Evolutionary conservation across 2,888 invertebrate genomes (phyloP).

Genomic region (Ectemnius cavifrons): DNA sequence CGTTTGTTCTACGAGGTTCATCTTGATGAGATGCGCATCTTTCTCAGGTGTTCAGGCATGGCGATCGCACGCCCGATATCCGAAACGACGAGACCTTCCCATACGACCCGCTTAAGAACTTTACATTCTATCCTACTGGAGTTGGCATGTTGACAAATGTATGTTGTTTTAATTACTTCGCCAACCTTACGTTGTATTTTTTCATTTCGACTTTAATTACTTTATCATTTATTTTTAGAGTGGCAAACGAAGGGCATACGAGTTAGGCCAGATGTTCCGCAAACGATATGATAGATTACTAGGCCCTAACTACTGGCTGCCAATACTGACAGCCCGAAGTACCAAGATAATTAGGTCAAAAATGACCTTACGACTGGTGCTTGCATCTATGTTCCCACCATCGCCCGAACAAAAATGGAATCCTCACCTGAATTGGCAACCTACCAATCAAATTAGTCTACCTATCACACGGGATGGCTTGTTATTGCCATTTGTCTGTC

Average conservation of each 20-base stretch:
- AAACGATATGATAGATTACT: constrained; percentile 42
- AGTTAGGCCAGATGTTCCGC: constrained; percentile 37
- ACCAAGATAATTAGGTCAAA: constrained; percentile 50
- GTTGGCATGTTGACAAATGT: not conserved
- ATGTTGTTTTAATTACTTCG: not conserved
- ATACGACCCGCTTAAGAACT: constrained; percentile 20
- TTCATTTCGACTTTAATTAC: too few relatives aligned
- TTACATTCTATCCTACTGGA: not conserved
- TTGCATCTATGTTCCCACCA: constrained; percentile 56
- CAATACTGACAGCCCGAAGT: constrained; percentile 48
- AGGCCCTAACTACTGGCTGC: constrained; percentile 38
- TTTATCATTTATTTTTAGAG: constrained; percentile 16
- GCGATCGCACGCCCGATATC: constrained; percentile 77
- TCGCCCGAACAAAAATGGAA: constrained; percentile 49
- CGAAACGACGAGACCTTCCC: constrained; percentile 31
- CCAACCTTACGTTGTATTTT: too few relatives aligned
- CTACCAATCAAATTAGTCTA: constrained; percentile 38
- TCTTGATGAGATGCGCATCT: too few relatives aligned
- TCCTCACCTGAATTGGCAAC: constrained; percentile 50
- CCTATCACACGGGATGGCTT: constrained; percentile 47
- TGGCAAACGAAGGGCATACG: constrained; percentile 50
- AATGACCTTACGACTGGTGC: constrained; percentile 51
- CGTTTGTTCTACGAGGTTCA: too few relatives aligned
- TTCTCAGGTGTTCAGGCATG: constrained; percentile 83
- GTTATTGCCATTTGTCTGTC: constrained; percentile 41